Conservation (phyloP, 2,113 vertebrate genomes). For the Micromys minutus region DNA sequence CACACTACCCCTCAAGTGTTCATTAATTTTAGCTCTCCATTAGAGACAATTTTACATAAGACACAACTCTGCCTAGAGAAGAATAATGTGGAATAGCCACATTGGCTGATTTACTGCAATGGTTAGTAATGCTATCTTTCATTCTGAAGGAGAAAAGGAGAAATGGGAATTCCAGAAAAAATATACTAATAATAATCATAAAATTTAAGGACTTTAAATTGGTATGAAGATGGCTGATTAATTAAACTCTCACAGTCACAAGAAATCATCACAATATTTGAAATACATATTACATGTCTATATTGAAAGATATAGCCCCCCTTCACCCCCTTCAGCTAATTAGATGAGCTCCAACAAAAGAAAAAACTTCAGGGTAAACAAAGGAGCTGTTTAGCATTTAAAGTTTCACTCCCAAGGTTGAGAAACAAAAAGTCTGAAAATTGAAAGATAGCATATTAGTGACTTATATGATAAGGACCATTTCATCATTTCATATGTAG, state of each 20-base stretch:
- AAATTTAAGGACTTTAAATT: background rate
- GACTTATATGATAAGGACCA: background rate
- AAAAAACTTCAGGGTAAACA: background rate
- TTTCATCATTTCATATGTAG: background rate
- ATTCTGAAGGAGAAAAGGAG: background rate
- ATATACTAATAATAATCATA: background rate
- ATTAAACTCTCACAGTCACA: background rate
- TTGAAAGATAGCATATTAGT: background rate
- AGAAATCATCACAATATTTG: background rate
- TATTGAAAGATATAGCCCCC: no score
- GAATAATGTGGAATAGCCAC: background rate
- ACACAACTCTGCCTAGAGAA: background rate
- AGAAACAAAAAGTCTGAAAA: background rate
- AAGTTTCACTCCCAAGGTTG: background rate
- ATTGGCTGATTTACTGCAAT: background rate
- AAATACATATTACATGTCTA: background rate
- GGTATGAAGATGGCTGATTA: background rate
- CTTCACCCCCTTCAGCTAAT: background rate
- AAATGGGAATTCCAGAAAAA: background rate
- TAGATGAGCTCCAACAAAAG: background rate
- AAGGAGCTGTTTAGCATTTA: background rate
- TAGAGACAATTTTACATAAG: background rate
- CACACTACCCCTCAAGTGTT: no score
- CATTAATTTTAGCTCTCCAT: background rate
- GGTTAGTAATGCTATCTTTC: background rate